Base-by-base conservation (phyloP, 1,140 invertebrate species). In the Augochlora pura region DNA sequence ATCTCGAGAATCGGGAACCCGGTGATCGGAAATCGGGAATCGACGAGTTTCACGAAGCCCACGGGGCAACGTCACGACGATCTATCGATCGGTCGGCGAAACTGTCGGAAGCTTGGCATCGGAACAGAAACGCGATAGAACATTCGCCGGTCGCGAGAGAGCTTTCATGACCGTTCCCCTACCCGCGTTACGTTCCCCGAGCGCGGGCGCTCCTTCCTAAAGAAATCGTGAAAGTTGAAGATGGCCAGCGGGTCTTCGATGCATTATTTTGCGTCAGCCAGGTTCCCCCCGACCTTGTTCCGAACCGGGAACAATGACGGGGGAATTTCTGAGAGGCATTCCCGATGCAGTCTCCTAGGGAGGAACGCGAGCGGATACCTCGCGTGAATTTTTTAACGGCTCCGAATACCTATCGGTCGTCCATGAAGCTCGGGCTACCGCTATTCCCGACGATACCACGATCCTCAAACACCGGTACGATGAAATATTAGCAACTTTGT, bases 371-470 rank as follows among this genome's bases (percentile, higher is more conserved):
- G n/a, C 38, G 21, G 8, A 18, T 42, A 46, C 49, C 18, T 46
- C 62, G 32, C 12, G 39, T 27, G 18, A 77, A 66, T 75, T 69
- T 83, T 77, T 81, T 81, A 66, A 65, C 59, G 39, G 60, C 52
- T 25, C 42, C 52, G 39, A 27, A 72, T 46, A 65, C 46, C 62
- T 65, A 49, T 25, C 25, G 63, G 38, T 21, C 21, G n/a, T 12
- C 46, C 9, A 18, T 5, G 27, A 39, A n/a, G 8, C 16, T 10
- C 25, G 52, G 21, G 38, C 18, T 59, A 42, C 25, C 18, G 57
- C 57, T 59, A 25, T 25, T 23, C 23, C 57, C 21, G 57, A 12
- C 23, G 57, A n/a, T n/a, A n/a, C 54, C n/a, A 8, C 18, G 21
- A 57, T 57, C 54, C 54, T 21, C 5, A 9, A 21, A 57, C 54